These are phyloP conservation scores for Xerus inauris DNA, from an alignment of 2,113 vertebrate genomes.

Conservation along the genomic window DNA sequence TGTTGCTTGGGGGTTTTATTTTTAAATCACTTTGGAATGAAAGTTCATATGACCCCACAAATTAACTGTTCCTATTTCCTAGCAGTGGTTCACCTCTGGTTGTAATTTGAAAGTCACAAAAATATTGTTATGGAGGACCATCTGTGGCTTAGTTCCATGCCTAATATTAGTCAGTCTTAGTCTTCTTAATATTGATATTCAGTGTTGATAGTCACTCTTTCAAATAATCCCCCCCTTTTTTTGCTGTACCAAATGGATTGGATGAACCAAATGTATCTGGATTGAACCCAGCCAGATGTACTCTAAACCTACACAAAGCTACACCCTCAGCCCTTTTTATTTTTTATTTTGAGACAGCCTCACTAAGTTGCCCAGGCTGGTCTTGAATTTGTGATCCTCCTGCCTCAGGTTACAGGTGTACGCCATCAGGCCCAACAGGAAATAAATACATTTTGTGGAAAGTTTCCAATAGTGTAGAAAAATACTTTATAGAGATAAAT, in stretches of 20 bases:
- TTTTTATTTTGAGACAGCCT: too few relatives aligned
- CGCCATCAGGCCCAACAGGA: background rate
- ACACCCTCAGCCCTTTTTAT: too few relatives aligned
- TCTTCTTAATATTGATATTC: constrained; percentile 14
- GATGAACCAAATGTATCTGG: too few relatives aligned
- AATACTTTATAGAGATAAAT: background rate
- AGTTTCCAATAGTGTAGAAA: background rate
- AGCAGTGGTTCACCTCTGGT: background rate
- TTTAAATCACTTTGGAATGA: constrained; percentile 52
- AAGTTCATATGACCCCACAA: background rate
- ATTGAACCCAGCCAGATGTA: too few relatives aligned
- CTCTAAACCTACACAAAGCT: too few relatives aligned
- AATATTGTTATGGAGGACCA: background rate
- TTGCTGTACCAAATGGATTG: too few relatives aligned
- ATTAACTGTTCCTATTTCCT: constrained; percentile 2
- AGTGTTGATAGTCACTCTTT: background rate
- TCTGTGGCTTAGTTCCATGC: background rate
- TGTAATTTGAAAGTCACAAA: constrained; percentile 30
- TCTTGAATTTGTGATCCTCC: too few relatives aligned
- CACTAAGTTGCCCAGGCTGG: too few relatives aligned
- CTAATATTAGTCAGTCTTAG: background rate
- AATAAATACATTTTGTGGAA: background rate
- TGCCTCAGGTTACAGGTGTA: too few relatives aligned
- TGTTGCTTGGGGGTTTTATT: background rate
- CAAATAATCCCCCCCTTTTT: background rate